These are phyloP conservation scores for Craniophora ligustri DNA, from an alignment of 2,888 invertebrate genomes.

Conservation along the genomic window DNA sequence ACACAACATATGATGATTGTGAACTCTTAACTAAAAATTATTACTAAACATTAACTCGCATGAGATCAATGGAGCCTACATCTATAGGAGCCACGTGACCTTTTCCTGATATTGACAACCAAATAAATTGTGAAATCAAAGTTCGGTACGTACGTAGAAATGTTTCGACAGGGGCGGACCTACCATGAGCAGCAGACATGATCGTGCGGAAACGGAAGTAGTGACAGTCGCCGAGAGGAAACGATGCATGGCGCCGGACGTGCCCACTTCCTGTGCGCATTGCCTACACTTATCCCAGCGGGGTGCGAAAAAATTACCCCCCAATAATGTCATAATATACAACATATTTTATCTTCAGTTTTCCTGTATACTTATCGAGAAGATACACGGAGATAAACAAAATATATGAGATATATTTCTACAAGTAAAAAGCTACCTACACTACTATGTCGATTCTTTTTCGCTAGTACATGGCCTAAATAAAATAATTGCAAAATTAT, in stretches of 20 bases:
- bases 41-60: conserved; percentile 61
- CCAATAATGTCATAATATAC: conserved; percentile 57
- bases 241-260: conserved; percentile 82
- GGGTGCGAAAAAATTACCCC: conserved; percentile 74
- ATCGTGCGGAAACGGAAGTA: conserved; percentile 82
- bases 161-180: conserved; percentile 68
- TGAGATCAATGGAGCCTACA: conserved; percentile 62
- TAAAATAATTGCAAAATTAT: not conserved
- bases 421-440: not conserved
- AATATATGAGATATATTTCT: not conserved
- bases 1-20: not conserved
- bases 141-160: conserved; percentile 75
- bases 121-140: conserved; percentile 86
- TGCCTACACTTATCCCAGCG: conserved; percentile 86
- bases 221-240: conserved; percentile 79
- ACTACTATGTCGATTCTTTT: not conserved
- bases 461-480: not conserved
- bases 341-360: conserved; percentile 9
- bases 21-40: conserved; percentile 18
- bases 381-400: not conserved
- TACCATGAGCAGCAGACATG: conserved; percentile 71
- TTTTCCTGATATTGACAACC: conserved; percentile 86
- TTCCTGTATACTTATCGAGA: not conserved
- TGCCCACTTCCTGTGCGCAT: conserved; percentile 80
- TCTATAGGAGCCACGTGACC: conserved; percentile 77